Percentiles rank a stretch among this genome's conserved stretches.
Conservation (phyloP, 2,888 invertebrate species). For the Drosophila atripex region DNA sequence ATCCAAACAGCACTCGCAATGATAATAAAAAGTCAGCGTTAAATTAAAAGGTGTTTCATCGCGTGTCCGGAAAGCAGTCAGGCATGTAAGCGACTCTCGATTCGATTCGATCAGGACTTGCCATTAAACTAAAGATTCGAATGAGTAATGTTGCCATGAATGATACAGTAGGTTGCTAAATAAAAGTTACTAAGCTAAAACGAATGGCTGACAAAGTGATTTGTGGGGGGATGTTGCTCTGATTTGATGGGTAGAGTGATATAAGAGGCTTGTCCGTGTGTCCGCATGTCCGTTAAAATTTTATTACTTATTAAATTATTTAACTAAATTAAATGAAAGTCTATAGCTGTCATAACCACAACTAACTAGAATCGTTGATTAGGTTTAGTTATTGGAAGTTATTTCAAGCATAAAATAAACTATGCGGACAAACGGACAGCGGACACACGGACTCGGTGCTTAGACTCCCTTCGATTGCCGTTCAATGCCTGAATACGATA, state of each 20-base stretch:
- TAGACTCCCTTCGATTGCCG: too few species aligned
- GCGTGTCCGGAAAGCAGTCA: conserved; percentile 41
- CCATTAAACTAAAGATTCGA: neutral
- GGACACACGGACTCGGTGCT: too few species aligned
- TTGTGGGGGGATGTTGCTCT: neutral
- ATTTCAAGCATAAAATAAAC: too few species aligned
- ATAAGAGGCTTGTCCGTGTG: too few species aligned
- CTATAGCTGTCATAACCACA: too few species aligned
- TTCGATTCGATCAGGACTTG: conserved; percentile 1
- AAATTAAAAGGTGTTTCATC: conserved; percentile 73
- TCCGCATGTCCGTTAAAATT: too few species aligned
- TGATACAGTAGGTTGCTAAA: conserved; percentile 36
- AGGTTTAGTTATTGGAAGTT: too few species aligned
- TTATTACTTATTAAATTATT: too few species aligned
- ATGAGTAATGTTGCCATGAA: conserved; percentile 25
- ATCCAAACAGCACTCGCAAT: conserved; percentile 49
- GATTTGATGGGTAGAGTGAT: neutral
- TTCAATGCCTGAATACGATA: neutral
- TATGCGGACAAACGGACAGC: too few species aligned
- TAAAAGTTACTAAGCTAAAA: conserved; percentile 6
- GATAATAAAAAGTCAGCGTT: conserved; percentile 76
- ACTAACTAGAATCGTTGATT: too few species aligned
- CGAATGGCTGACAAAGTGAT: neutral
- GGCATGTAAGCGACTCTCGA: conserved; percentile 38
- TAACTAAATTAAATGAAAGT: too few species aligned